Evolutionary conservation across 2,888 invertebrate genomes (phyloP).

Genomic region (Gari tellinella): DNA sequence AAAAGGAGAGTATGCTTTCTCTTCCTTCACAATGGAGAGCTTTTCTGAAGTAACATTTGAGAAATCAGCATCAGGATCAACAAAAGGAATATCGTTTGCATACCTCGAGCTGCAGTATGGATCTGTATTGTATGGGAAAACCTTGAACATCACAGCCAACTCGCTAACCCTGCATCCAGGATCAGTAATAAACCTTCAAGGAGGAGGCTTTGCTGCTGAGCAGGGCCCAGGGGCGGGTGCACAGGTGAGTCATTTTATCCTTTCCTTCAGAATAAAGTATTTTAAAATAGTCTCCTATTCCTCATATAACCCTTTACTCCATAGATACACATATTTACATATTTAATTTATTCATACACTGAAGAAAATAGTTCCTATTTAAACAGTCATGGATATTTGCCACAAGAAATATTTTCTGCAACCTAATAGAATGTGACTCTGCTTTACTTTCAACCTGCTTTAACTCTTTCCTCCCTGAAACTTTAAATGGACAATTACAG

Average conservation of each 20-base stretch:
- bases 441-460: too few relatives aligned
- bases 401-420: too few relatives aligned
- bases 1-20: constrained; percentile 70
- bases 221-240: constrained; percentile 67
- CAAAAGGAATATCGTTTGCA: constrained; percentile 57
- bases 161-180: constrained; percentile 70
- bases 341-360: too few relatives aligned
- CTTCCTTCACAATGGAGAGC: constrained; percentile 68
- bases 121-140: constrained; percentile 58
- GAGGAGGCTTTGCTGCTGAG: constrained; percentile 62
- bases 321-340: too few relatives aligned
- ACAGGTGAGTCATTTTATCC: constrained; percentile 36
- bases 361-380: too few relatives aligned
- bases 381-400: too few relatives aligned
- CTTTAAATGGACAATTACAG: too few relatives aligned
- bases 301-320: too few relatives aligned
- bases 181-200: constrained; percentile 61
- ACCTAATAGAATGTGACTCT: too few relatives aligned
- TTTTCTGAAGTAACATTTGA: constrained; percentile 67
- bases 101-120: constrained; percentile 70
- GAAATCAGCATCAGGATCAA: constrained; percentile 8
- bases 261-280: not conserved
- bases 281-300: too few relatives aligned
- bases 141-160: constrained; percentile 65
- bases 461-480: too few relatives aligned